Percentiles rank a stretch among this genome's conserved stretches.
Conservation (phyloP, 2,113 vertebrate genomes). For the Artemisiospiza belli region DNA sequence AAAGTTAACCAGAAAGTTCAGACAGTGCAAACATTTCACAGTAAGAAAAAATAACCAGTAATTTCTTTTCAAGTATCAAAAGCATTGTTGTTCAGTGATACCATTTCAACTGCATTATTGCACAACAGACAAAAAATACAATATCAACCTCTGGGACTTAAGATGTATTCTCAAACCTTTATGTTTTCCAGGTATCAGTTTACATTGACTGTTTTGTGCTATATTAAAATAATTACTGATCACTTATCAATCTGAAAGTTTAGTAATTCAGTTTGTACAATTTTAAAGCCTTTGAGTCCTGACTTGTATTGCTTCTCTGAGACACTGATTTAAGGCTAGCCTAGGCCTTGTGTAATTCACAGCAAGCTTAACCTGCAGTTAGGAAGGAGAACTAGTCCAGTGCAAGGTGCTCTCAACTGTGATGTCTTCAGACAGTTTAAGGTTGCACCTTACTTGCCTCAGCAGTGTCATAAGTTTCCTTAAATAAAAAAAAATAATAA, state of each 20-base stretch:
- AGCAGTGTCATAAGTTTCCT: not conserved
- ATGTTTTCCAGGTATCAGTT: conserved; percentile 24
- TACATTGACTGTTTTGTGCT: not conserved
- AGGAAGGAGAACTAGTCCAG: not conserved
- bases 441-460: not conserved
- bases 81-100: conserved; percentile 66
- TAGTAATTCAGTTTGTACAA: not conserved
- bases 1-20: conserved; percentile 73
- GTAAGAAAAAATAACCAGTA: conserved; percentile 73
- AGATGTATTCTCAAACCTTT: not conserved
- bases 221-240: not conserved
- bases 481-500: not conserved
- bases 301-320: conserved; percentile 36
- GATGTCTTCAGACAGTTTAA: not conserved
- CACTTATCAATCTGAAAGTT: not conserved
- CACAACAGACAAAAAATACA: conserved; percentile 63
- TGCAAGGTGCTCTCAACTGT: not conserved
- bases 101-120: conserved; percentile 65
- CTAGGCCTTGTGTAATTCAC: not conserved
- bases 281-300: conserved; percentile 16
- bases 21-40: conserved; percentile 80
- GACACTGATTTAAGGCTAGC: conserved; percentile 29
- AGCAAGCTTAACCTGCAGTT: not conserved
- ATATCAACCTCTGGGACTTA: not conserved
- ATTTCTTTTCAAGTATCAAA: conserved; percentile 80